Evolutionary conservation across 2,113 vertebrate species (phyloP).

Genomic region (Echinops telfairi): DNA sequence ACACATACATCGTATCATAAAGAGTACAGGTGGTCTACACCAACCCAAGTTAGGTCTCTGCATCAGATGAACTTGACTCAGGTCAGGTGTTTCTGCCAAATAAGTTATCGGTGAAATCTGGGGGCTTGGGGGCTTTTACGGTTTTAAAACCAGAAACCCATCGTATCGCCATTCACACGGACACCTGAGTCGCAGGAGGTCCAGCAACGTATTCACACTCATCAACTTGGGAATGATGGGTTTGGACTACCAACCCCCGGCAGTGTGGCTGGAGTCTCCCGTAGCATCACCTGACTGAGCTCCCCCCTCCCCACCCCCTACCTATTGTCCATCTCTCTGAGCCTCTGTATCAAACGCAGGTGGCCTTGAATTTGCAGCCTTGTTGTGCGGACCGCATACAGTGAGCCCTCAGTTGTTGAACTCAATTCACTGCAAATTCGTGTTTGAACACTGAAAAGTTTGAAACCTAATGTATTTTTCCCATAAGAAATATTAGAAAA

Average conservation of each 20-base stretch:
- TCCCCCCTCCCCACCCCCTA: too few relatives aligned
- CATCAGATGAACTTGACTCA: background rate
- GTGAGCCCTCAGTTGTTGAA: too few relatives aligned
- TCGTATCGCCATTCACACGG: background rate
- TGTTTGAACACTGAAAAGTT: too few relatives aligned
- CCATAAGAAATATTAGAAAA: too few relatives aligned
- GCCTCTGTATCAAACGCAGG: background rate
- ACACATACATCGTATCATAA: background rate
- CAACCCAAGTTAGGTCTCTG: background rate
- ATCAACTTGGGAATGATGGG: background rate
- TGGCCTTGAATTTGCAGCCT: background rate
- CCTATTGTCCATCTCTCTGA: background rate
- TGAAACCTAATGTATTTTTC: too few relatives aligned
- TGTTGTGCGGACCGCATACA: background rate
- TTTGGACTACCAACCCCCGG: too few relatives aligned
- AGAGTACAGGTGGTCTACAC: background rate
- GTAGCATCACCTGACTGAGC: too few relatives aligned
- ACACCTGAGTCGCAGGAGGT: too few relatives aligned
- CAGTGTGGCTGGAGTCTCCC: background rate
- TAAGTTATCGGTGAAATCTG: background rate
- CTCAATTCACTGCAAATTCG: too few relatives aligned
- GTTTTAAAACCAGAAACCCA: background rate
- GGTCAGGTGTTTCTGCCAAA: background rate
- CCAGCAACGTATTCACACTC: background rate
- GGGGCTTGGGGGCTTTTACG: background rate